Evolutionary conservation across 2,113 vertebrate species (phyloP), one percentile per base, ranked within the genome.

Genomic region (Callithrix jacchus): DNA sequence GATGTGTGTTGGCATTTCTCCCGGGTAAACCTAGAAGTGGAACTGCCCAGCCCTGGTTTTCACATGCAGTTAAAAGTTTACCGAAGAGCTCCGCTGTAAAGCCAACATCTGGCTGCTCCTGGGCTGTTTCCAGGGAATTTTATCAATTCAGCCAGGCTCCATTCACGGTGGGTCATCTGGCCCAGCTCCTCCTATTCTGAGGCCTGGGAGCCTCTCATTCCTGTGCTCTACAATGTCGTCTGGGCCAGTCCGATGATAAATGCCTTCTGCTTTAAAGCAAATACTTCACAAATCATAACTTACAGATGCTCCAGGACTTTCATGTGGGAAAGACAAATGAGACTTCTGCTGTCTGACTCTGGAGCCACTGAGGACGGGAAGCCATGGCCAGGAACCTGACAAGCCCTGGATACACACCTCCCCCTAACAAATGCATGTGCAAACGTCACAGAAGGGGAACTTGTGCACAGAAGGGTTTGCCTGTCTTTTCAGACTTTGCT

Each of bases 261-360:
- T 98, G 98, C 42, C 58, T 97, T 98, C 97, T 97, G 96, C 95
- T 98, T 98, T 98, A 98, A 98, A 98, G 98, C 95, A 98, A 98
- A 98, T 97, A 98, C 95, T 98, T 98, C 98, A 98, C 98, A 98
- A 98, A 98, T 98, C 98, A 98, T 98, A 98, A 98, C 98, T 98
- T 97, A 98, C 98, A 98, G 98, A 98, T 98, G 98, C 98, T 98
- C 61, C 0, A 85, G 98, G 97, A 93, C 98, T 98, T 98, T 98
- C 98, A 98, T 98, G 98, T 98, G 98, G 98, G 96, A 96, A 98
- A 98, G 98, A 98, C 97, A 98, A 98, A 98, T 95, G 98, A 98
- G 98, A 98, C 97, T 97, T 96, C 96, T 81, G 97, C 97, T 97
- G 96, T 98, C 98, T 97, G 98, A 98, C 98, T 98, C 91, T 61